Conservation (phyloP, 2,797 vertebrate species). For the Anguilla obscura region DNA sequence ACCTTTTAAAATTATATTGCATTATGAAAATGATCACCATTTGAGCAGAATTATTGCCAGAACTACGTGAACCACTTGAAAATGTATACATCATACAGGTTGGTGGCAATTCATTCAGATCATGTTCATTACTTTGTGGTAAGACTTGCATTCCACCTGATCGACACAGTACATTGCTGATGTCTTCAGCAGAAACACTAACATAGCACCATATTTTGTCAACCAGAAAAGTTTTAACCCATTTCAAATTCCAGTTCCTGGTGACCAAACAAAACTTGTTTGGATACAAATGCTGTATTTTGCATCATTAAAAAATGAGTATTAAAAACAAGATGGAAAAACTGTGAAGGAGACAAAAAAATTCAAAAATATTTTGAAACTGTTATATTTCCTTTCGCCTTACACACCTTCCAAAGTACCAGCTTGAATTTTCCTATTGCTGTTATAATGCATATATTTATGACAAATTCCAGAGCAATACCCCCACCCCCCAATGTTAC, state of each 20-base stretch:
- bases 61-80: neutral
- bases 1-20: neutral
- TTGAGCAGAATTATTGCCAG: neutral
- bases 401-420: neutral
- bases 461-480: neutral
- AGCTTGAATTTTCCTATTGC: neutral
- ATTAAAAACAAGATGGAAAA: neutral
- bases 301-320: neutral
- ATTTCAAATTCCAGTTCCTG: neutral
- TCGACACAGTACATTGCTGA: neutral
- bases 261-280: neutral
- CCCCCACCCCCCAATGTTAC: neutral
- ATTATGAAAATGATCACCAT: neutral
- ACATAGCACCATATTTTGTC: neutral
- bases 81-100: neutral
- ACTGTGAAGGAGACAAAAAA: neutral
- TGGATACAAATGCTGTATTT: neutral
- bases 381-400: neutral
- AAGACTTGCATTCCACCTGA: neutral
- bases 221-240: neutral
- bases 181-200: neutral
- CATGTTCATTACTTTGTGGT: no score
- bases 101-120: no score
- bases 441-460: no score
- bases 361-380: no score